Evolutionary conservation across 2,113 vertebrate species (phyloP), one percentile per base, ranked within the genome.

Genomic region (Apteryx mantelli): DNA sequence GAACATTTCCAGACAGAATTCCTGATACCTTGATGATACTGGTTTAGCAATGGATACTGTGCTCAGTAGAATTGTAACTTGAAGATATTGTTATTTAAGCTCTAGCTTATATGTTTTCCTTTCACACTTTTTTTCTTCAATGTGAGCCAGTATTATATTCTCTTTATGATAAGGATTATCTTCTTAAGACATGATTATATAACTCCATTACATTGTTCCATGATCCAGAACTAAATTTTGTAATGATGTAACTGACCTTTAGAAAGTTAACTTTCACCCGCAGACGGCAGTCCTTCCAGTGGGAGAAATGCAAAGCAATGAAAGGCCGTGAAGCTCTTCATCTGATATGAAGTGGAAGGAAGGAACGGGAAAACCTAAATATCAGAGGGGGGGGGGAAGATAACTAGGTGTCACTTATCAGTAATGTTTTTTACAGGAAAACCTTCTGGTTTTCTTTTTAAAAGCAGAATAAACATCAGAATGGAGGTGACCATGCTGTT

Each of bases 161-260:
- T 80, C 14, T 78, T 93, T 75, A 46, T 28, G n/a, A 36, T 83
- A 83, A 91, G 91, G 69, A 17, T 88, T 95, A 90, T 91, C 53
- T 61, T 89, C 66, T 88, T 77, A 81, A 86, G 30, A 64, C 11
- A 6, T 63, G 34, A 83, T 81, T 94, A 65, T 46, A 86, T 36
- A 78, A 89, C 70, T 90, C 48, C 7, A 32, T 69, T 93, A 52
- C 61, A 32, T 26, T 86, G 48, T 42, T 92, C 60, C 58, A 1
- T 93, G 77, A 90, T 94, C 60, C 46, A 66, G 50, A 86, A 70
- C 46, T 16, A 61, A 86, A 79, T 82, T 91, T 81, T 64, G 32
- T 82, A 64, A 70, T 79, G 46, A 63, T 68, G 46, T n/a, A 85
- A 75, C 58, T 94, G 63, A 68, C 38, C 32, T 92, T 89, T 74